phyloP scores from a whole-genome alignment of 2,113 vertebrate genomes.

The Silurus asotus region DNA sequence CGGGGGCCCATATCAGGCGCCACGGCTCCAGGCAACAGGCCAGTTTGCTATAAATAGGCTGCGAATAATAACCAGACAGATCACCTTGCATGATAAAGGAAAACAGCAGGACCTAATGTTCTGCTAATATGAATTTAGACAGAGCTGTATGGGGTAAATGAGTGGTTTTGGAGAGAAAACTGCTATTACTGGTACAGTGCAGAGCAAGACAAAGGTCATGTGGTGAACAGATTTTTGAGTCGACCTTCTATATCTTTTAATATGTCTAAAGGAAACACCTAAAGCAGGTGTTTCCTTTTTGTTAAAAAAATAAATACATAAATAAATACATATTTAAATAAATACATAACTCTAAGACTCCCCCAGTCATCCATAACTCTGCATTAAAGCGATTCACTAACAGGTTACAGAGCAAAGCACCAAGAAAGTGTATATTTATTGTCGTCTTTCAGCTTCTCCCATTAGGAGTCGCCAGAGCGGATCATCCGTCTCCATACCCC shows the following conservation, averaged over 20 bases:
- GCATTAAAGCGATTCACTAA: not conserved
- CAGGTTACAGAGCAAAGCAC: not conserved
- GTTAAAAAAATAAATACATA: not conserved
- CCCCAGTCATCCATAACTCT: not conserved
- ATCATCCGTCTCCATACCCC: no score
- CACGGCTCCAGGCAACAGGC: conserved; percentile 52
- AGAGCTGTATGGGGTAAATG: not conserved
- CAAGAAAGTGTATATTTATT: not conserved
- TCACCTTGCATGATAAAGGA: conserved; percentile 40
- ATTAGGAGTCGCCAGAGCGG: no score
- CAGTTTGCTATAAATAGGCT: conserved; percentile 60
- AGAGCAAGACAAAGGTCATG: not conserved
- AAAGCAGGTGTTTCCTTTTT: not conserved
- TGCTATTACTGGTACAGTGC: not conserved
- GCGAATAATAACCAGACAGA: conserved; percentile 42
- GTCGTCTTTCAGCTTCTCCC: no score
- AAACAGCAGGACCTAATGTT: not conserved
- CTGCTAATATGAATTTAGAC: not conserved
- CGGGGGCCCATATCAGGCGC: conserved; percentile 8
- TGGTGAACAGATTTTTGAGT: not conserved
- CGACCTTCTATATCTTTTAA: not conserved
- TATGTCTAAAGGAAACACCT: not conserved
- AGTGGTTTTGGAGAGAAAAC: not conserved
- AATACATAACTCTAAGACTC: not conserved
- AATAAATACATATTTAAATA: no score